phyloP scores from a whole-genome alignment of 2,888 invertebrate genomes.

The Dendrolimus pini region DNA sequence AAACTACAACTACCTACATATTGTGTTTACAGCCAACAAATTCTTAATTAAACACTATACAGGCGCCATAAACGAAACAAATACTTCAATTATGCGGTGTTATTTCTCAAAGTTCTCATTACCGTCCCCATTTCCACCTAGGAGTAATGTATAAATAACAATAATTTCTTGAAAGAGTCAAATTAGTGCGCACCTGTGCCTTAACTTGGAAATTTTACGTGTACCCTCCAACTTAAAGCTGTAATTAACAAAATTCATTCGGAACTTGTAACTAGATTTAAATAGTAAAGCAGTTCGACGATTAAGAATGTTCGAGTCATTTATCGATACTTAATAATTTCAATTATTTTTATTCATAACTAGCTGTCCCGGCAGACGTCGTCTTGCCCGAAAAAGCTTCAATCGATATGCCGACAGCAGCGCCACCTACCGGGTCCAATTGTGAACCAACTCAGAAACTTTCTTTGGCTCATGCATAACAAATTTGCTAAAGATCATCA shows the following conservation, averaged over 20 bases:
- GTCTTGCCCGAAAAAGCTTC: too few species aligned
- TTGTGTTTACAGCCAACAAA: neutral
- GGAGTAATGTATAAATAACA: conserved; percentile 28
- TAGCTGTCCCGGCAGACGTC: too few species aligned
- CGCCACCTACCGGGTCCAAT: too few species aligned
- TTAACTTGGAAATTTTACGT: conserved; percentile 57
- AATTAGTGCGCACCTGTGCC: conserved; percentile 50
- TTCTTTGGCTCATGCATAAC: too few species aligned
- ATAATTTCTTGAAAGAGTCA: conserved; percentile 43
- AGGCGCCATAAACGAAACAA: neutral
- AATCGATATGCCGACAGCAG: too few species aligned
- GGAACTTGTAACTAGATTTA: conserved; percentile 75
- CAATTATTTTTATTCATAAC: too few species aligned
- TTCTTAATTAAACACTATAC: neutral
- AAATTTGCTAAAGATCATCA: too few species aligned
- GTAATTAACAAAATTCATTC: conserved; percentile 76
- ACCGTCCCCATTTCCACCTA: conserved; percentile 2
- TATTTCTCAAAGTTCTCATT: neutral
- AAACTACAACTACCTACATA: too few species aligned
- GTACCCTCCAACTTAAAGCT: conserved; percentile 48
- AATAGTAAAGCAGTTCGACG: conserved; percentile 61
- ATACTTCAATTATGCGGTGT: neutral
- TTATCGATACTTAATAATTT: neutral
- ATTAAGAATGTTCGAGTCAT: neutral
- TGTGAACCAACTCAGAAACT: too few species aligned